A percentile compares a stretch with the other conserved stretches of the same genome.
phyloP scores from a whole-genome alignment of 2,888 invertebrate genomes.

The Exocentrus adspersus region DNA sequence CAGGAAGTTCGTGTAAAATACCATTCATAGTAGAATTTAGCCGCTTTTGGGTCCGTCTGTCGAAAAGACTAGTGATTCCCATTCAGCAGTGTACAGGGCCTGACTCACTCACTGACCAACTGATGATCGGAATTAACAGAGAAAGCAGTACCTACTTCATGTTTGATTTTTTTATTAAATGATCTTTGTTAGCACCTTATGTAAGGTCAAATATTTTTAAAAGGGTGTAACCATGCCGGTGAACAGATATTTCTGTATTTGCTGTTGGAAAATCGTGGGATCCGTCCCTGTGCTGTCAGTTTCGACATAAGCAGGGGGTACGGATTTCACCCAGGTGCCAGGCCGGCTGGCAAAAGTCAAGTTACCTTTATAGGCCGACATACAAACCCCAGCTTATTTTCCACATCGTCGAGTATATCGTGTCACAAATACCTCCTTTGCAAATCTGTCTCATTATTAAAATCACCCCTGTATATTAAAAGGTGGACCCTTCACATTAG shows the following conservation, averaged over 20 bases:
- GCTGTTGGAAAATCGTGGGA: no score
- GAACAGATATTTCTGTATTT: no score
- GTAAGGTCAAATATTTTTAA: no score
- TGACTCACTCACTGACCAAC: conserved; percentile 20
- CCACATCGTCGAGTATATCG: conserved; percentile 60
- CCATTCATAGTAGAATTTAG: conserved; percentile 60
- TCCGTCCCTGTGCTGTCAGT: conserved; percentile 40
- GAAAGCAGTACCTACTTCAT: no score
- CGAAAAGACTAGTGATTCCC: conserved; percentile 59
- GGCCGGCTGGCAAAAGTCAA: conserved; percentile 57
- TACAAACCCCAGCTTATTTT: conserved; percentile 61
- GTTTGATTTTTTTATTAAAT: no score
- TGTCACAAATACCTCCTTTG: conserved; percentile 44
- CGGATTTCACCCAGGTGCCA: conserved; percentile 57
- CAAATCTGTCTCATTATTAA: conserved; percentile 50
- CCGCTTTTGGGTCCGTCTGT: conserved; percentile 56
- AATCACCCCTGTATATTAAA: conserved; percentile 44
- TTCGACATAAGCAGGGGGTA: conserved; percentile 47
- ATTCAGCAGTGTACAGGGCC: conserved; percentile 57
- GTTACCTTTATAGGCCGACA: conserved; percentile 55
- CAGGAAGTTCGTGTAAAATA: conserved; percentile 64
- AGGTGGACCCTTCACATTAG: conserved; percentile 44
- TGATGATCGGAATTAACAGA: no score
- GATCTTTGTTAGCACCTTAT: no score
- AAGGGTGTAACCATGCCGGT: no score